phyloP scores from a whole-genome alignment of 2,113 vertebrate genomes.

The Phodopus roborovskii region DNA sequence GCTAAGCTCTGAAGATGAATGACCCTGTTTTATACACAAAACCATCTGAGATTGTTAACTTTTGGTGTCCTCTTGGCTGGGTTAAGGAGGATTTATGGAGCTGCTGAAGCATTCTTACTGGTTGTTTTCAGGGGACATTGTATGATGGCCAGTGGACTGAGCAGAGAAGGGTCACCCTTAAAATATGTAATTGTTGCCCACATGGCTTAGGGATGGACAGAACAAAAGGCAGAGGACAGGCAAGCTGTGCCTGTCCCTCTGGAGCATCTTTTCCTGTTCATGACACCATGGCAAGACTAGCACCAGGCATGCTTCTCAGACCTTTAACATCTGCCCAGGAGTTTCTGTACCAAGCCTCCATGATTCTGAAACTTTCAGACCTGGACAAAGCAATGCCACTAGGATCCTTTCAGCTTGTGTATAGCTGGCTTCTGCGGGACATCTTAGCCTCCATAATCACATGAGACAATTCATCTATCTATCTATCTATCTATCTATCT shows the following conservation, averaged over 20 bases:
- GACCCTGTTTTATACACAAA: background rate
- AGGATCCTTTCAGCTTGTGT: background rate
- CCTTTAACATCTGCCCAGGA: background rate
- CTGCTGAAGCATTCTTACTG: background rate
- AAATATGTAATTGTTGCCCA: background rate
- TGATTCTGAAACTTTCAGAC: background rate
- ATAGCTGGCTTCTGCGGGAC: background rate
- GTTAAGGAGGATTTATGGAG: background rate
- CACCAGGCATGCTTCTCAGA: background rate
- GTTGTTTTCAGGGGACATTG: background rate
- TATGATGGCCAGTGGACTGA: background rate
- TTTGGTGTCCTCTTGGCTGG: background rate
- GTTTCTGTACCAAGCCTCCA: too few species aligned
- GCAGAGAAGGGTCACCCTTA: background rate
- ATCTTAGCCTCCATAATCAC: background rate
- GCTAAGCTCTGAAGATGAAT: background rate
- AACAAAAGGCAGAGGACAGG: background rate
- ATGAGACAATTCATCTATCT: background rate
- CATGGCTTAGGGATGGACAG: fast-evolving
- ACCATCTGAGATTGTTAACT: background rate
- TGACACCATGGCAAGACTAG: background rate
- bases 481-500: too few species aligned
- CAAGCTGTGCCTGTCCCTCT: background rate
- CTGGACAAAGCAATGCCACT: too few species aligned
- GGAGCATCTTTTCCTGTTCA: background rate